Percentiles rank a stretch among this genome's conserved stretches.
phyloP scores from a whole-genome alignment of 2,888 invertebrate species.

The Clivina fossor region DNA sequence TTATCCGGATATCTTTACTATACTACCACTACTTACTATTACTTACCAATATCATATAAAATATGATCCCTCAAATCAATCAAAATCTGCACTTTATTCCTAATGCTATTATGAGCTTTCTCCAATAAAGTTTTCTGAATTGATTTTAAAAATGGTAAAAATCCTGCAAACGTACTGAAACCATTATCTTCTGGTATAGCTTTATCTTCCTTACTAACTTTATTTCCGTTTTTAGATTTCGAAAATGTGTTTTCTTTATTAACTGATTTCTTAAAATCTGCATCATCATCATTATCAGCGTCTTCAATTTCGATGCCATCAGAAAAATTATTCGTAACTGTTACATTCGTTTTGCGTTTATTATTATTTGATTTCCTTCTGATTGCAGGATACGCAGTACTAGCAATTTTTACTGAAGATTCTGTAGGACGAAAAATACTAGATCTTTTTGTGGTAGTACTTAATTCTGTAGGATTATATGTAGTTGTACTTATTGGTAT shows the following conservation, averaged over 20 bases:
- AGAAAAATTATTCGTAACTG: slow-evolving; percentile 2
- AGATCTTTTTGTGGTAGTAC: background rate
- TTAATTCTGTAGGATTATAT: background rate
- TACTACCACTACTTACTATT: slow-evolving; percentile 1
- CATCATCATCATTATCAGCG: slow-evolving; percentile 9
- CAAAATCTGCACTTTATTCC: slow-evolving; percentile 62
- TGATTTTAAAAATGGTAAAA: slow-evolving; percentile 43
- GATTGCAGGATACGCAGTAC: slow-evolving; percentile 30
- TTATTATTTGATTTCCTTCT: slow-evolving; percentile 16
- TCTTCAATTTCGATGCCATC: slow-evolving; percentile 27
- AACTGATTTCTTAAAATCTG: too few species aligned
- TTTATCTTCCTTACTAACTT: slow-evolving; percentile 9
- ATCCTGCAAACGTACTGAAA: slow-evolving; percentile 36
- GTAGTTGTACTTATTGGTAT: slow-evolving; percentile 6
- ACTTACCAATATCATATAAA: slow-evolving; percentile 67
- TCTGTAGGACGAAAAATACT: too few species aligned
- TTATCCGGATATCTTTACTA: slow-evolving; percentile 6
- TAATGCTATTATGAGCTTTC: slow-evolving; percentile 50
- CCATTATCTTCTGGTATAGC: slow-evolving; percentile 25
- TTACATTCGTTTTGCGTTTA: slow-evolving; percentile 24
- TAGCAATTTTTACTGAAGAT: too few species aligned
- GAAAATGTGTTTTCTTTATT: too few species aligned
- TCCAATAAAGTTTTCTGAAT: slow-evolving; percentile 48
- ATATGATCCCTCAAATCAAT: slow-evolving; percentile 62
- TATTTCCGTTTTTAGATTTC: slow-evolving; percentile 4